Conservation (phyloP, 2,888 invertebrate species). For the Zaprionus obscuricornis region DNA sequence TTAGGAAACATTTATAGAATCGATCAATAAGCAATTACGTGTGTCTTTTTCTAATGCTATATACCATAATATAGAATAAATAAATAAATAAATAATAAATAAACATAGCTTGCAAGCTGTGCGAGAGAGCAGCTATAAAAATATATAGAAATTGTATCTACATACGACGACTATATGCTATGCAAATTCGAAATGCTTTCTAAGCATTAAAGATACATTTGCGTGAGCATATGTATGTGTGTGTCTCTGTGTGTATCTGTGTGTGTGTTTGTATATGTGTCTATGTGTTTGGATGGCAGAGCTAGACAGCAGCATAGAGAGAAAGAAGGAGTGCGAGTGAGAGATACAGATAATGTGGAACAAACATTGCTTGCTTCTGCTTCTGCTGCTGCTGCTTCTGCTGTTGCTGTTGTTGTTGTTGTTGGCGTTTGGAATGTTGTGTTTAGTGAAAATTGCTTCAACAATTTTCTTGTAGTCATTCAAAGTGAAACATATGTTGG, state of each 20-base stretch:
- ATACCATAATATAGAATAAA: constrained; percentile 10
- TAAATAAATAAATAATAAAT: constrained; percentile 66
- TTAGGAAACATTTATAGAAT: constrained; percentile 56
- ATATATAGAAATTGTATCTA: constrained; percentile 44
- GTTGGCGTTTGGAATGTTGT: constrained; percentile 43
- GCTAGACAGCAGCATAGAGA: not conserved
- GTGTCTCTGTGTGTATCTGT: constrained; percentile 3
- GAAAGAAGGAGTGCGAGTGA: not conserved
- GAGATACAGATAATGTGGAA: not conserved
- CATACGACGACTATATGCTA: constrained; percentile 26
- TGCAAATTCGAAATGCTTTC: constrained; percentile 50
- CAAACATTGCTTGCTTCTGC: not conserved
- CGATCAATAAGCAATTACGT: constrained; percentile 76
- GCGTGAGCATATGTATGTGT: constrained; percentile 14
- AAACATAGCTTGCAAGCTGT: constrained; percentile 32
- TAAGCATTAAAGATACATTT: constrained; percentile 54
- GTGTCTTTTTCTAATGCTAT: constrained; percentile 23
- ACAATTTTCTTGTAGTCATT: constrained; percentile 69
- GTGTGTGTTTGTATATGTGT: not conserved
- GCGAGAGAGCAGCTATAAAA: constrained; percentile 30
- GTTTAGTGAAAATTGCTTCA: constrained; percentile 72
- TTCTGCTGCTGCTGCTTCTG: constrained; percentile 2
- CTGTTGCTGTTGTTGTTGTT: not conserved
- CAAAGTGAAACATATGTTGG: constrained; percentile 72
- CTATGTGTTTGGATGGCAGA: not conserved